phyloP scores from a whole-genome alignment of 1,140 invertebrate genomes.

The Bombus difficillimus region DNA sequence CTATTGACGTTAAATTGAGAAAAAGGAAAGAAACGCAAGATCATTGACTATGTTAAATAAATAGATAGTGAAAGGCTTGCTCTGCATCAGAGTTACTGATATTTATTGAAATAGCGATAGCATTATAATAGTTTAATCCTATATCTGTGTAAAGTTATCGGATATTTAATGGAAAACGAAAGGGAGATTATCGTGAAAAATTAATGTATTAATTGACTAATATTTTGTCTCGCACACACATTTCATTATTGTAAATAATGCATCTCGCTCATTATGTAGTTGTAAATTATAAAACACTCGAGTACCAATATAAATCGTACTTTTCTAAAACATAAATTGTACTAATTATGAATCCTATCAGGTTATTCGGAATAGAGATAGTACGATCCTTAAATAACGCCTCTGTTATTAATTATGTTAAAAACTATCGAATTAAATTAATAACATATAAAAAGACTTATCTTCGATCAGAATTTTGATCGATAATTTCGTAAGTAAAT shows the following conservation, averaged over 20 bases:
- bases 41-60: constrained; percentile 16
- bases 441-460: constrained; percentile 40
- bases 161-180: constrained; percentile 29
- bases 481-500: constrained; percentile 22
- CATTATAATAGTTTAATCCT: constrained; percentile 50
- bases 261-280: constrained; percentile 62
- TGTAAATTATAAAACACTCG: constrained; percentile 64
- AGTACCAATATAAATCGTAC: constrained; percentile 49
- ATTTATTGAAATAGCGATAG: constrained; percentile 67
- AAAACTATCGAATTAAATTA: constrained; percentile 13
- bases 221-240: constrained; percentile 51
- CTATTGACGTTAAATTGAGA: constrained; percentile 30
- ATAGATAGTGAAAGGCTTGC: constrained; percentile 50
- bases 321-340: constrained; percentile 26
- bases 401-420: not conserved
- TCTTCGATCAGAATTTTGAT: constrained; percentile 24
- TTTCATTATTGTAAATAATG: constrained; percentile 74
- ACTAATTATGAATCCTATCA: constrained; percentile 43
- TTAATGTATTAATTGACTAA: constrained; percentile 52
- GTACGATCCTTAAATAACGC: not conserved
- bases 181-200: constrained; percentile 19
- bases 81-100: constrained; percentile 77
- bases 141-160: constrained; percentile 24
- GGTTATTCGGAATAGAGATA: not conserved
- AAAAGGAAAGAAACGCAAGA: not conserved